Percentiles rank a stretch among this genome's conserved stretches.
Evolutionary conservation across 2,113 vertebrate genomes (phyloP).

Genomic region (human): GRCh38 chr3:67656501-67657000

Average conservation of each 20-base stretch:
- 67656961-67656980: neutral
- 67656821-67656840: neutral
- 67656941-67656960: neutral
- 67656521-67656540: no score
- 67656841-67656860: neutral
- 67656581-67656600: no score
- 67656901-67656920: neutral
- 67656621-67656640: no score
- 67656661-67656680: neutral
- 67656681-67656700: neutral
- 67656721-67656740: neutral
- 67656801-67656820: neutral
- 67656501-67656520: no score
- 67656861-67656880: neutral
- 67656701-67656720: neutral
- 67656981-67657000: neutral
- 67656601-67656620: no score
- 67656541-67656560: no score
- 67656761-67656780: neutral
- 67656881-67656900: neutral
- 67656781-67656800: neutral
- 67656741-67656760: neutral
- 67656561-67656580: no score
- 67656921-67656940: neutral
- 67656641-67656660: no score